Evolutionary conservation across 2,113 vertebrate species (phyloP).

Genomic region (Carollia perspicillata): DNA sequence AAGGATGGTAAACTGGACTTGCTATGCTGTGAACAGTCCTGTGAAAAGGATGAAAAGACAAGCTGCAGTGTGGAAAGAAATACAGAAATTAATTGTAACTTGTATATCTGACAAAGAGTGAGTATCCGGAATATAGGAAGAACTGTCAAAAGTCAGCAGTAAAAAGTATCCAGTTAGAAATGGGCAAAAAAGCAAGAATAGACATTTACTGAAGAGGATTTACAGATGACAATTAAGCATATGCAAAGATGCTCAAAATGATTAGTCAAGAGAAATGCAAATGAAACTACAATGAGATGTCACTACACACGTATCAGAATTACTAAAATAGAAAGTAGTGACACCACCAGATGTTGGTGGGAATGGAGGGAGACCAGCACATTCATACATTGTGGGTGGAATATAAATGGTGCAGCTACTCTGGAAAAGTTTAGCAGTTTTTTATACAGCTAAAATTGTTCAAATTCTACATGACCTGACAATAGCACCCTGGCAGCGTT

Average conservation of each 20-base stretch:
- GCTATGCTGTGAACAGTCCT: neutral
- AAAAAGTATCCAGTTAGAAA: neutral
- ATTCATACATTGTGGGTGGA: neutral
- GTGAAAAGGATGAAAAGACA: neutral
- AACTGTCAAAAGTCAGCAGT: neutral
- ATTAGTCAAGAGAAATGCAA: neutral
- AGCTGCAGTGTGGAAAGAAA: neutral
- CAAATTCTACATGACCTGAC: neutral
- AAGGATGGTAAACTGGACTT: neutral
- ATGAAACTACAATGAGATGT: neutral
- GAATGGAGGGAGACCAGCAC: neutral
- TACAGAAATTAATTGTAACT: neutral
- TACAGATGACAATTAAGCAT: neutral
- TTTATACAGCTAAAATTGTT: neutral
- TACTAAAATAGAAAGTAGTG: neutral
- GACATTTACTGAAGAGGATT: neutral
- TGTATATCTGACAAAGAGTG: neutral
- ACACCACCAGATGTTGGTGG: neutral
- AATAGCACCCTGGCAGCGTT: neutral
- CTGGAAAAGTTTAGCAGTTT: neutral
- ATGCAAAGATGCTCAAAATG: neutral
- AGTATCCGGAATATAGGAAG: neutral
- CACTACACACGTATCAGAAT: neutral
- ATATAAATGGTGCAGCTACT: neutral
- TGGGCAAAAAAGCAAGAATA: neutral